These are phyloP conservation scores for Stenichneumon culpator DNA, from an alignment of 2,888 invertebrate species.

Conservation along the genomic window DNA sequence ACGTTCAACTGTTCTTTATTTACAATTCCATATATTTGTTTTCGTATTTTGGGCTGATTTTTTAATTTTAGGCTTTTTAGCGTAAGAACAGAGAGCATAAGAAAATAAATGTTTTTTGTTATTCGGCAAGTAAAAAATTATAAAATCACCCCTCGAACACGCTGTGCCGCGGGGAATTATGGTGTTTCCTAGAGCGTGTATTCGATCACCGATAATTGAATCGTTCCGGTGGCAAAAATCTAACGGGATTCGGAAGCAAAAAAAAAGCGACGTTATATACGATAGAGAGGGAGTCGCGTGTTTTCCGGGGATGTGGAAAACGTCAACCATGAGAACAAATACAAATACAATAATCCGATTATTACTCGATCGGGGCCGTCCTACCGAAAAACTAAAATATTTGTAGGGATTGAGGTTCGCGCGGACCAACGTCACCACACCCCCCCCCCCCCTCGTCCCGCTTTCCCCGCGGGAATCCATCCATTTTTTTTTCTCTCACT, in stretches of 20 bases:
- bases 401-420: conserved; percentile 8
- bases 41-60: too few species aligned
- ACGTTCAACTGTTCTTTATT: too few species aligned
- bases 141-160: neutral
- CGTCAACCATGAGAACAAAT: conserved; percentile 27
- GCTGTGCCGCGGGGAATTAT: neutral
- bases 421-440: neutral
- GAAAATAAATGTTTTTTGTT: neutral
- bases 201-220: conserved; percentile 40
- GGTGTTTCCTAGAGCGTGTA: conserved; percentile 7
- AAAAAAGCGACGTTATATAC: neutral
- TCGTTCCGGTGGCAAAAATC: conserved; percentile 11
- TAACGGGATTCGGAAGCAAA: neutral
- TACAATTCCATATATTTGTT: too few species aligned
- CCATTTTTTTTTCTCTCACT: neutral
- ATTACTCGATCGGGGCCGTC: conserved; percentile 34
- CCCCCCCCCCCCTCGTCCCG: too few species aligned
- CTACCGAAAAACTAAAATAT: conserved; percentile 33
- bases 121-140: neutral
- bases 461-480: neutral
- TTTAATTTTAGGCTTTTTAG: neutral
- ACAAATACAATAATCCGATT: conserved; percentile 39
- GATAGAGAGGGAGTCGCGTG: neutral
- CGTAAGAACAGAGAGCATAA: neutral
- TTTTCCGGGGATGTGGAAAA: neutral